Evolutionary conservation across 1,140 invertebrate genomes (phyloP).

Genomic region (Drosophila nasuta): DNA sequence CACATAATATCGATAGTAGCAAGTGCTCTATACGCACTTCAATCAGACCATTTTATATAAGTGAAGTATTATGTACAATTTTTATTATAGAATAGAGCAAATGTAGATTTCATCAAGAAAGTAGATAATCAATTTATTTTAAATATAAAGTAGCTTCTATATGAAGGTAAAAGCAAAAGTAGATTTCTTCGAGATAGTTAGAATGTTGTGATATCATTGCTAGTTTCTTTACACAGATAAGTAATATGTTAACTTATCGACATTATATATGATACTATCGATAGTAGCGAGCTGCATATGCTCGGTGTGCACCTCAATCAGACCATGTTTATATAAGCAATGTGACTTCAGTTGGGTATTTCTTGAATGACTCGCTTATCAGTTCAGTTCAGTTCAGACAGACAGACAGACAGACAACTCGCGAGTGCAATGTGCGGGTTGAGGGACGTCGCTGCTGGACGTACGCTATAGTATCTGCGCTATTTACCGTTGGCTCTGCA

Average conservation of each 20-base stretch:
- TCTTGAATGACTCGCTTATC: constrained; percentile 37
- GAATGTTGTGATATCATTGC: too few relatives aligned
- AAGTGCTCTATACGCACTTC: too few relatives aligned
- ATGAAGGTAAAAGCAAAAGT: too few relatives aligned
- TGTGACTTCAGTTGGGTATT: background rate
- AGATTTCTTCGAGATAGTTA: too few relatives aligned
- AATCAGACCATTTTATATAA: background rate
- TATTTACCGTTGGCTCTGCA: constrained; percentile 28
- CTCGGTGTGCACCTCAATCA: background rate
- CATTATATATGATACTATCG: background rate
- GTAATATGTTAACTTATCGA: too few relatives aligned
- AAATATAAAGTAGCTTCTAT: too few relatives aligned
- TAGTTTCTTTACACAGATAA: too few relatives aligned
- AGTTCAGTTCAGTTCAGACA: constrained; percentile 15
- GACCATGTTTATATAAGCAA: background rate
- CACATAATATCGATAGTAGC: too few relatives aligned
- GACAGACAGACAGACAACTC: background rate
- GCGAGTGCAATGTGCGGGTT: constrained; percentile 6
- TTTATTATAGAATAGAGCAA: too few relatives aligned
- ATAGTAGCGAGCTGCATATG: background rate
- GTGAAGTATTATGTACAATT: too few relatives aligned
- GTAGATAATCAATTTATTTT: too few relatives aligned
- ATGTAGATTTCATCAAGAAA: too few relatives aligned
- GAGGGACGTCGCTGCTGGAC: constrained; percentile 10
- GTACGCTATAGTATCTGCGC: background rate